Base-by-base conservation (phyloP, 2,888 invertebrate genomes). In the Calephelis perditalis region DNA sequence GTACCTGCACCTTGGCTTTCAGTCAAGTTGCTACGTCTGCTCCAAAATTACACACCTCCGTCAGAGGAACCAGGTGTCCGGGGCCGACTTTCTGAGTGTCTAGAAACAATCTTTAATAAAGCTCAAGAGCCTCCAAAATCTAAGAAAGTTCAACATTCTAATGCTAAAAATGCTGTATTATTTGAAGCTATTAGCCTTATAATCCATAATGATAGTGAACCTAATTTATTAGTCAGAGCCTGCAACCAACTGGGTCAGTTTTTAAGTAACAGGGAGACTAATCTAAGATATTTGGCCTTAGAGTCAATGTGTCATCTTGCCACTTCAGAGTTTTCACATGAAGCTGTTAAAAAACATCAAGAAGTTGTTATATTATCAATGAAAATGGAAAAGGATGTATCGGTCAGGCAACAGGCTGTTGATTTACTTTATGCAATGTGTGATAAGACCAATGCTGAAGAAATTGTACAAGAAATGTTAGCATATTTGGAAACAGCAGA, bases 1-100 rank as follows among this genome's bases (percentile, higher is more conserved):
- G 99, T 99, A 66, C 99, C 99, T 70, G 99, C 99, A n/a, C 99
- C 99, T 12, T 99, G 99, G 99, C 93, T 99, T 45, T 99, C 99
- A 63, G 99, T 99, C 15, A 99, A 99, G 88, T 91, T 99, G 62
- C 91, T 99, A 67, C 94, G 99, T 72, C 92, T 99, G 65, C 91
- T 99, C 68, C 99, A 99, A 87, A 99, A 99, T 83, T 99, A 99
- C 78, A 98, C 98, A 67, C 99, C 99, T 26, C 99, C 99, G 73
- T 98, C 98, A 78, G 99, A 99, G 91, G 91, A 91, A 66, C 98
- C 99, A 56, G 98, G 98, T 45, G 98, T 99, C 3, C 93, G 98
- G 68, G 98, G 98, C 12, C 94, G 99, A 66, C 92, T 99, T 55
- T 98, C 99, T 75, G 99, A 99, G 91, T 99, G 99, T 76, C 91